phyloP scores from a whole-genome alignment of 2,888 invertebrate species.

The Syrista parreyssii region DNA sequence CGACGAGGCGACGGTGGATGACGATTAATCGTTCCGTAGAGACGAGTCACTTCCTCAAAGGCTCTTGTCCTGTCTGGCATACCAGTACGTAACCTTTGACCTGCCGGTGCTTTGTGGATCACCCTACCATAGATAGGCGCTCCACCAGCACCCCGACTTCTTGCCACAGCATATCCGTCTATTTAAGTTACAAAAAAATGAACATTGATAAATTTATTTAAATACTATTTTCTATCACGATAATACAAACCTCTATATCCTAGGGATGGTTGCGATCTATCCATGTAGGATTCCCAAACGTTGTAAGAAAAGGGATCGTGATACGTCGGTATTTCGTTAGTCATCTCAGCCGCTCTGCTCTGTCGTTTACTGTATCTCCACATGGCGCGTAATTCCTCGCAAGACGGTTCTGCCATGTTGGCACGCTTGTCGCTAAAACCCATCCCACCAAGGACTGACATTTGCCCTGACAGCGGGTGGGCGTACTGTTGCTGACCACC shows the following conservation, averaged over 20 bases:
- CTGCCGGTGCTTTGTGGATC: constrained; percentile 77
- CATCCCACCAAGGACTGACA: constrained; percentile 34
- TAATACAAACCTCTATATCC: constrained; percentile 50
- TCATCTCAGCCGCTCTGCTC: constrained; percentile 86
- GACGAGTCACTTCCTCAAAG: constrained; percentile 69
- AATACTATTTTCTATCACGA: neutral
- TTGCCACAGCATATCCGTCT: constrained; percentile 36
- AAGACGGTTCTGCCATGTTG: constrained; percentile 79
- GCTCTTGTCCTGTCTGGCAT: constrained; percentile 64
- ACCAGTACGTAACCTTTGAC: constrained; percentile 59
- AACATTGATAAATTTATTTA: constrained; percentile 36
- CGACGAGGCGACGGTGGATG: constrained; percentile 68
- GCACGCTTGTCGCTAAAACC: constrained; percentile 47
- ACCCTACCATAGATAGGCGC: constrained; percentile 78
- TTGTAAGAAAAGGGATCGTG: constrained; percentile 85
- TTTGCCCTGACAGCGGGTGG: constrained; percentile 7
- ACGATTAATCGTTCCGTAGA: constrained; percentile 68
- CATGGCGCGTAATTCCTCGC: constrained; percentile 90
- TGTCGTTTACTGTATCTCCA: constrained; percentile 92
- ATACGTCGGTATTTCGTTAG: constrained; percentile 87
- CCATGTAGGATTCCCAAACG: constrained; percentile 80
- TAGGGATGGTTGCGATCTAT: constrained; percentile 44
- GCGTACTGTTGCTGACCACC: constrained; percentile 25
- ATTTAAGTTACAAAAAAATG: constrained; percentile 26
- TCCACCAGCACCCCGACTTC: constrained; percentile 52